These are phyloP conservation scores for Protobothrops mucrosquamatus DNA, from an alignment of 2,113 vertebrate species.

Conservation along the genomic window DNA sequence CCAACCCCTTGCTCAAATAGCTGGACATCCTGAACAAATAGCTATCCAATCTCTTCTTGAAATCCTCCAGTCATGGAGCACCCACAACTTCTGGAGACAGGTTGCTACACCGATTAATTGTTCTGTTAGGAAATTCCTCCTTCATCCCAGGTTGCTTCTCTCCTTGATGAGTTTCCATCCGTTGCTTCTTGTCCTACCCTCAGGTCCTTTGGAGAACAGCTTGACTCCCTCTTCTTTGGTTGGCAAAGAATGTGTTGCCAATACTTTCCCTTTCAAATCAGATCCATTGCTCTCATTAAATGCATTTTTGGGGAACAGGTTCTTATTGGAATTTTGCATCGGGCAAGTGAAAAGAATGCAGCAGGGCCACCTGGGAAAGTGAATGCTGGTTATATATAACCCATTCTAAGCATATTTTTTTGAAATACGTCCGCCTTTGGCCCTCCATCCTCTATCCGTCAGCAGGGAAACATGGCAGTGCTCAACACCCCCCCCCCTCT, in stretches of 20 bases:
- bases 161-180: neutral
- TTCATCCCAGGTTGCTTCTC: neutral
- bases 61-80: neutral
- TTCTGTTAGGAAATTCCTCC: neutral
- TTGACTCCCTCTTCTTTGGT: neutral
- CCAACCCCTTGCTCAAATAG: neutral
- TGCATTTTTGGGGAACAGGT: neutral
- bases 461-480: slow-evolving; percentile 44
- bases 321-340: neutral
- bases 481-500: slow-evolving; percentile 43
- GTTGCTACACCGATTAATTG: neutral
- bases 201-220: neutral
- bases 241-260: neutral
- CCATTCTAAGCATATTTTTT: slow-evolving; percentile 35
- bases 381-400: slow-evolving; percentile 49
- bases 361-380: neutral
- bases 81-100: neutral
- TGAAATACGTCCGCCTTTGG: neutral
- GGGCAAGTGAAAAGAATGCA: neutral
- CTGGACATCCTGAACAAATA: neutral
- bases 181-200: neutral
- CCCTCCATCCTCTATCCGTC: slow-evolving; percentile 13
- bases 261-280: neutral
- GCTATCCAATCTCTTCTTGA: neutral
- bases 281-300: neutral